phyloP scores from a whole-genome alignment of 2,797 vertebrate genomes.

The Enoplosus armatus region DNA sequence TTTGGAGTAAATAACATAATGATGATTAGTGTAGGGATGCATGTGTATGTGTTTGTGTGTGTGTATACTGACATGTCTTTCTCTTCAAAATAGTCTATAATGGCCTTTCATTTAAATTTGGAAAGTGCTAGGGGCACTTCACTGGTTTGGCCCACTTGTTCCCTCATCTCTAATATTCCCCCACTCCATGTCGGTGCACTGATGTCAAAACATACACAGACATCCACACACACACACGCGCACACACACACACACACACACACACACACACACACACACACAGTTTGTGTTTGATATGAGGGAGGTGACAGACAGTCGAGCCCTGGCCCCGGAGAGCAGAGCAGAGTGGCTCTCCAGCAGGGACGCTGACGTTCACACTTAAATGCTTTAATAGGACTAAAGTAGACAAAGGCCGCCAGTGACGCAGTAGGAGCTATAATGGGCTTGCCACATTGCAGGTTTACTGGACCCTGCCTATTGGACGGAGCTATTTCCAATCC shows the following conservation, averaged over 20 bases:
- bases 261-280: constrained; percentile 28
- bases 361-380: constrained; percentile 87
- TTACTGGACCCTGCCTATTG: constrained; percentile 85
- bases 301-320: constrained; percentile 79
- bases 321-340: constrained; percentile 76
- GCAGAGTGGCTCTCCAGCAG: constrained; percentile 80
- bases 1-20: constrained; percentile 31
- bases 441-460: constrained; percentile 84
- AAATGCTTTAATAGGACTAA: constrained; percentile 90
- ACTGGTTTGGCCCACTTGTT: constrained; percentile 75
- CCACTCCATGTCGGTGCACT: constrained; percentile 42
- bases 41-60: constrained; percentile 3
- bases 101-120: constrained; percentile 73
- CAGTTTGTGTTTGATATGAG: constrained; percentile 77
- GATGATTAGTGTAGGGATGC: constrained; percentile 9
- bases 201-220: constrained; percentile 61
- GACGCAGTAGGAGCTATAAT: constrained; percentile 88
- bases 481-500: constrained; percentile 86
- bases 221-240: constrained; percentile 16
- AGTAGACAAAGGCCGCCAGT: constrained; percentile 85
- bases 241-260: constrained; percentile 12
- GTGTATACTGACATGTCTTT: constrained; percentile 23
- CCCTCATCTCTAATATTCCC: constrained; percentile 55
- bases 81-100: constrained; percentile 70
- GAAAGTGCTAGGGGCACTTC: constrained; percentile 64